Percentiles rank a stretch among this genome's conserved stretches.
phyloP scores from a whole-genome alignment of 2,888 invertebrate genomes.

The Tenthredo notha region DNA sequence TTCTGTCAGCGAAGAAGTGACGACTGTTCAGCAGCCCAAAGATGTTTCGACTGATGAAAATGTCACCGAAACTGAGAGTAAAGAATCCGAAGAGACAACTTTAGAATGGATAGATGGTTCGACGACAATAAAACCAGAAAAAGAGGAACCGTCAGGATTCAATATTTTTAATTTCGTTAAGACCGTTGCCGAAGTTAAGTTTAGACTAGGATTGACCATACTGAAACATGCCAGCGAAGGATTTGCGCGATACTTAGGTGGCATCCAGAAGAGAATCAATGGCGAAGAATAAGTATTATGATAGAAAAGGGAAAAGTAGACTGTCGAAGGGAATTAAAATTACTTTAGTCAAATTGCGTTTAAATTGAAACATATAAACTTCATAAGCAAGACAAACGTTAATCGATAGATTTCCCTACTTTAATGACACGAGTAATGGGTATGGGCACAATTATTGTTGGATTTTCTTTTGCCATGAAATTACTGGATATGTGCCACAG shows the following conservation, averaged over 20 bases:
- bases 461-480: slow-evolving; percentile 21
- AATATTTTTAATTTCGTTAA: slow-evolving; percentile 81
- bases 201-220: slow-evolving; percentile 84
- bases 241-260: slow-evolving; percentile 83
- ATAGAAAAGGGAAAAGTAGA: slow-evolving; percentile 12
- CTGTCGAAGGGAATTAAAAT: slow-evolving; percentile 21
- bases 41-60: slow-evolving; percentile 56
- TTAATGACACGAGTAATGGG: slow-evolving; percentile 25
- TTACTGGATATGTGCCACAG: background rate
- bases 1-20: slow-evolving; percentile 27
- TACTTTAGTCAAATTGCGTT: background rate
- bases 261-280: slow-evolving; percentile 80
- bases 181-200: slow-evolving; percentile 85
- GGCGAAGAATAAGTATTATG: slow-evolving; percentile 69
- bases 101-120: slow-evolving; percentile 63
- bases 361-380: background rate
- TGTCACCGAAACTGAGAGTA: slow-evolving; percentile 52
- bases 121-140: slow-evolving; percentile 59
- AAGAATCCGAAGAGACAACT: slow-evolving; percentile 62
- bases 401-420: background rate
- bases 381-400: background rate
- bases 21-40: slow-evolving; percentile 46
- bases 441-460: slow-evolving; percentile 22
- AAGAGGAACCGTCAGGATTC: slow-evolving; percentile 48
- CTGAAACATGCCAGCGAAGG: slow-evolving; percentile 85